Evolutionary conservation across 2,888 invertebrate species (phyloP).

Genomic region (Yponomeuta sedellus): DNA sequence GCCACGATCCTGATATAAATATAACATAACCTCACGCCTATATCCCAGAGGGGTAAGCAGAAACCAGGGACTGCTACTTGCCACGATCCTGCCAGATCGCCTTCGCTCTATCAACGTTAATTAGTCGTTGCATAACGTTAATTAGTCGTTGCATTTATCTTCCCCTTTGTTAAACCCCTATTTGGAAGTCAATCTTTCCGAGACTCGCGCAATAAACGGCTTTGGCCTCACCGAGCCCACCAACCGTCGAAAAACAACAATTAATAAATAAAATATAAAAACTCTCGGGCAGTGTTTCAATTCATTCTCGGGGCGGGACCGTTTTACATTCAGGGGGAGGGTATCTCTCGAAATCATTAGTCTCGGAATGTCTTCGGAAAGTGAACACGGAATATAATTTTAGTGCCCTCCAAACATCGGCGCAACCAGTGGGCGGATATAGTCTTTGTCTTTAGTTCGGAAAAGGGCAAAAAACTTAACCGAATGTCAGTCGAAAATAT

Average conservation of each 20-base stretch:
- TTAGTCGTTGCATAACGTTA: no score
- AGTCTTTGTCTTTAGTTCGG: conserved; percentile 64
- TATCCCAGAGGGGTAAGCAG: no score
- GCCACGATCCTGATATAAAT: no score
- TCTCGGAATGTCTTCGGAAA: conserved; percentile 64
- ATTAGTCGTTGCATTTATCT: no score
- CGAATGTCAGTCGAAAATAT: conserved; percentile 63
- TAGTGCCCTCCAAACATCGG: conserved; percentile 49
- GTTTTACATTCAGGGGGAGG: conserved; percentile 76
- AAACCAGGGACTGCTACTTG: no score
- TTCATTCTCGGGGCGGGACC: conserved; percentile 71
- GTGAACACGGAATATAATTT: conserved; percentile 63
- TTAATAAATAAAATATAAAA: conserved; percentile 67
- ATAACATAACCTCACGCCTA: no score
- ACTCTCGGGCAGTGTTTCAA: conserved; percentile 64
- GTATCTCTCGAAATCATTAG: conserved; percentile 73
- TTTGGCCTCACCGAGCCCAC: conserved; percentile 36
- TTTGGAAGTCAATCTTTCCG: no score
- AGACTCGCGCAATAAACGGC: conserved; percentile 22
- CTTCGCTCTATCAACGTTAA: no score
- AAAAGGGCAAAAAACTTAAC: conserved; percentile 50
- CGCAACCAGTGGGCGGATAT: conserved; percentile 59
- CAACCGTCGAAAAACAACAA: conserved; percentile 66
- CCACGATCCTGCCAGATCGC: no score
- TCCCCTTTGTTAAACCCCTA: no score